A percentile compares a stretch with the other conserved stretches of the same genome.
Evolutionary conservation across 1,140 invertebrate genomes (phyloP).

Genomic region (Leptoteleia sp.): DNA sequence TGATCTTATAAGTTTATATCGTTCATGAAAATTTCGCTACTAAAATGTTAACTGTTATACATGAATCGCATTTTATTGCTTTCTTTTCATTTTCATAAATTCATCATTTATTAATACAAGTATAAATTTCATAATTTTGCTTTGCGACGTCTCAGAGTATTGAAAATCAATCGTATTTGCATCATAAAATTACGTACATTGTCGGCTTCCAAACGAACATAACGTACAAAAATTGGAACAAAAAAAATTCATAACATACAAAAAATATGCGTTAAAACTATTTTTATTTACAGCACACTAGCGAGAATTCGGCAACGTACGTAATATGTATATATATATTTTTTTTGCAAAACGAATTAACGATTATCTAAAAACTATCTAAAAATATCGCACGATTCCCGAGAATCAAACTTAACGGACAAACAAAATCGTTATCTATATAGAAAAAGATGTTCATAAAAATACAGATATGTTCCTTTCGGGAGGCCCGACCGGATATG

Average conservation of each 20-base stretch:
- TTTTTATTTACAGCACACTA: slow-evolving; percentile 49
- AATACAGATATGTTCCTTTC: slow-evolving; percentile 77
- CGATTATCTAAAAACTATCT: slow-evolving; percentile 55
- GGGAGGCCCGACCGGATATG: slow-evolving; percentile 62
- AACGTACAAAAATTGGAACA: slow-evolving; percentile 37
- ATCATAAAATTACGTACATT: slow-evolving; percentile 28
- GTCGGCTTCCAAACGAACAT: slow-evolving; percentile 23
- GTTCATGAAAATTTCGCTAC: too few species aligned
- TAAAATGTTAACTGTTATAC: background rate
- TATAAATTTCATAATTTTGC: slow-evolving; percentile 29
- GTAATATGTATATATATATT: too few species aligned
- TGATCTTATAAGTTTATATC: too few species aligned
- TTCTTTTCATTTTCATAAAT: slow-evolving; percentile 24
- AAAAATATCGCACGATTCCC: slow-evolving; percentile 68
- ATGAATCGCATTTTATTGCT: slow-evolving; percentile 43
- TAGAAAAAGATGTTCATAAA: slow-evolving; percentile 78
- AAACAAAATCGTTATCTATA: slow-evolving; percentile 66
- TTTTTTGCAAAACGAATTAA: slow-evolving; percentile 45
- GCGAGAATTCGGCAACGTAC: slow-evolving; percentile 32
- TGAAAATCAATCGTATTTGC: slow-evolving; percentile 31
- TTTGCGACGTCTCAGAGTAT: slow-evolving; percentile 17
- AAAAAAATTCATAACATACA: slow-evolving; percentile 31
- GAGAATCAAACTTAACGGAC: slow-evolving; percentile 61
- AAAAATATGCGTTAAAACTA: slow-evolving; percentile 56
- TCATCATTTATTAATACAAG: slow-evolving; percentile 6